A percentile compares a stretch with the other conserved stretches of the same genome.
phyloP scores from a whole-genome alignment of 37 sponge, comb jelly and placozoan genomes.

The Oopsacas minuta region DNA sequence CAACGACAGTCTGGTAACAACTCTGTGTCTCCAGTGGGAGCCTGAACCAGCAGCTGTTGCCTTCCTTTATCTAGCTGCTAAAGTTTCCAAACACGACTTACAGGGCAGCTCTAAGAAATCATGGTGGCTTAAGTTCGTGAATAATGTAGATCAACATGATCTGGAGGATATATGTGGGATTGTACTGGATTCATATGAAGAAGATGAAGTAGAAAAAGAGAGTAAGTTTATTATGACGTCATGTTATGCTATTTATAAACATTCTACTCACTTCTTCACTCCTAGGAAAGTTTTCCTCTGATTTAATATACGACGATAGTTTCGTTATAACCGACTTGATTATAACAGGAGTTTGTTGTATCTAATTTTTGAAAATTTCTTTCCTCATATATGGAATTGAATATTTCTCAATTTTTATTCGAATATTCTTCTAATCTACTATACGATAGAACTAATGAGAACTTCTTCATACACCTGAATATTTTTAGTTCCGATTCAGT shows the following conservation, averaged over 20 bases:
- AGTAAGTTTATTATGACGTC: no score
- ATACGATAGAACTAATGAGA: no score
- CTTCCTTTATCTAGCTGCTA: slow-evolving; percentile 63
- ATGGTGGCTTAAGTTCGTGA: slow-evolving; percentile 82
- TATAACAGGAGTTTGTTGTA: background rate
- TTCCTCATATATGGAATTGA: no score
- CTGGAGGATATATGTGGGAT: slow-evolving; percentile 34
- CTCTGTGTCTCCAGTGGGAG: slow-evolving; percentile 76
- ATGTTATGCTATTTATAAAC: no score
- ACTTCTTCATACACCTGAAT: no score
- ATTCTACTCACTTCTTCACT: no score
- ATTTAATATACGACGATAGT: no score
- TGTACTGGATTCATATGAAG: slow-evolving; percentile 4
- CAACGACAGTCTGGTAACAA: slow-evolving; percentile 83
- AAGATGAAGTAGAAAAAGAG: background rate
- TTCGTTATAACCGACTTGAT: background rate
- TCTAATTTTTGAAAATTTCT: no score
- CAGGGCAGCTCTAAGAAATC: slow-evolving; percentile 28
- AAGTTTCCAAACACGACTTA: slow-evolving; percentile 52
- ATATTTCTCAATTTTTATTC: no score
- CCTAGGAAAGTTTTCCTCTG: no score
- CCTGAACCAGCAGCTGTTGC: slow-evolving; percentile 71
- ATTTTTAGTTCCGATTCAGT: no score
- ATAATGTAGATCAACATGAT: slow-evolving; percentile 55
- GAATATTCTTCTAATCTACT: no score